Evolutionary conservation across 2,113 vertebrate genomes (phyloP).

Genomic region (Elanus axillaris): DNA sequence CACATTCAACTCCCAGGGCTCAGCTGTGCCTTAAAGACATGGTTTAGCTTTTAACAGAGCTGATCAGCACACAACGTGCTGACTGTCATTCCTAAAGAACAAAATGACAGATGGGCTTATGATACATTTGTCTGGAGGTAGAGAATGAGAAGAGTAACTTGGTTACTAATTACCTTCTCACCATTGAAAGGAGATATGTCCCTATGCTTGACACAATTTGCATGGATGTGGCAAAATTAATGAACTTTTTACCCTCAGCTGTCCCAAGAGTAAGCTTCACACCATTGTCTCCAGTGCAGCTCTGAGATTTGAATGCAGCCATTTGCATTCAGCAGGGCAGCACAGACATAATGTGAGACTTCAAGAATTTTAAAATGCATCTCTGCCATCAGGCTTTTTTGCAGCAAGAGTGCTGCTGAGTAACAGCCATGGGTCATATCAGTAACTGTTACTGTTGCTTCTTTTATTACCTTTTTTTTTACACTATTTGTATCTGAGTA

Average conservation of each 20-base stretch:
- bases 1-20: neutral
- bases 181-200: neutral
- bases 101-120: constrained; percentile 51
- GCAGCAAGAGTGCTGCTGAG: neutral
- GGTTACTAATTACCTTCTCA: constrained; percentile 28
- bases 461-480: neutral
- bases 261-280: neutral
- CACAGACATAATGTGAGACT: neutral
- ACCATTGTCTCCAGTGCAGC: neutral
- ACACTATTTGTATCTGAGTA: neutral
- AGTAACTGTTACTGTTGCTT: neutral
- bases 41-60: constrained; percentile 9
- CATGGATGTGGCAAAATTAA: neutral
- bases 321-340: neutral
- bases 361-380: neutral
- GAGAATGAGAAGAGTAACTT: neutral
- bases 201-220: neutral
- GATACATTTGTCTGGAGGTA: neutral
- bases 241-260: neutral
- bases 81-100: constrained; percentile 27
- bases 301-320: neutral
- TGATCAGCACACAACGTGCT: constrained; percentile 6
- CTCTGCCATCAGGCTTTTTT: neutral
- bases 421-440: neutral
- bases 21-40: constrained; percentile 14